Evolutionary conservation across 2,113 vertebrate species (phyloP).

Genomic region (Laterallus jamaicensis): DNA sequence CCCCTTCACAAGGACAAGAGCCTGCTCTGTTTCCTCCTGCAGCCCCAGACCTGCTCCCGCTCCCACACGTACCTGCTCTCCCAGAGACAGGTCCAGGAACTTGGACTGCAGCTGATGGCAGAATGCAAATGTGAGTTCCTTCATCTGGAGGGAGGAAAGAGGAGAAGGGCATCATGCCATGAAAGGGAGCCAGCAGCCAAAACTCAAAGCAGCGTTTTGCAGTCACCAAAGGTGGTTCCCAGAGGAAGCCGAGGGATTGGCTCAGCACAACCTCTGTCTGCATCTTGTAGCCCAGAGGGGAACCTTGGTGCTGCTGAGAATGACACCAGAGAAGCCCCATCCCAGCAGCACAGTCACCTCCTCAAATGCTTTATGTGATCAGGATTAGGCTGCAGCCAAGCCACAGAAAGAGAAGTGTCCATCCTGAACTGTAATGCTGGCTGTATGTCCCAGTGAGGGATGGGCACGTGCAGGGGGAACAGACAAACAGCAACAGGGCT

Average conservation of each 20-base stretch:
- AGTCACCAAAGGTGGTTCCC: not conserved
- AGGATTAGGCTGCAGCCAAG: not conserved
- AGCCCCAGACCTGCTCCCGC: not conserved
- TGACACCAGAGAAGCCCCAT: not conserved
- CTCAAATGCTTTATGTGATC: not conserved
- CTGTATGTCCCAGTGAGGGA: not conserved
- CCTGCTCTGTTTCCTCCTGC: not conserved
- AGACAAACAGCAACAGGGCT: not conserved
- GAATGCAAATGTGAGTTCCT: conserved; percentile 86
- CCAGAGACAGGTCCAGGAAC: conserved; percentile 86
- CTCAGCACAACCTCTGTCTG: not conserved
- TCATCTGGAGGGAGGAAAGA: conserved; percentile 79
- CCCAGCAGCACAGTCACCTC: not conserved
- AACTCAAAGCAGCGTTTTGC: not conserved
- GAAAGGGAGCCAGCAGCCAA: not conserved
- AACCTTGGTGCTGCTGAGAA: not conserved
- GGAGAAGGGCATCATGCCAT: not conserved
- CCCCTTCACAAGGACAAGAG: rapidly evolving
- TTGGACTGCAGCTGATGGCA: conserved; percentile 93
- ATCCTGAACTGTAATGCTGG: not conserved
- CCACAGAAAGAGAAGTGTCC: not conserved
- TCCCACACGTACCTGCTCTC: conserved; percentile 86
- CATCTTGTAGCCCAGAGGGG: not conserved
- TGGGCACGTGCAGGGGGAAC: not conserved
- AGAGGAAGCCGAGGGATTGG: not conserved